Base-by-base conservation (phyloP, 1,140 invertebrate genomes). In the Wasmannia auropunctata region DNA sequence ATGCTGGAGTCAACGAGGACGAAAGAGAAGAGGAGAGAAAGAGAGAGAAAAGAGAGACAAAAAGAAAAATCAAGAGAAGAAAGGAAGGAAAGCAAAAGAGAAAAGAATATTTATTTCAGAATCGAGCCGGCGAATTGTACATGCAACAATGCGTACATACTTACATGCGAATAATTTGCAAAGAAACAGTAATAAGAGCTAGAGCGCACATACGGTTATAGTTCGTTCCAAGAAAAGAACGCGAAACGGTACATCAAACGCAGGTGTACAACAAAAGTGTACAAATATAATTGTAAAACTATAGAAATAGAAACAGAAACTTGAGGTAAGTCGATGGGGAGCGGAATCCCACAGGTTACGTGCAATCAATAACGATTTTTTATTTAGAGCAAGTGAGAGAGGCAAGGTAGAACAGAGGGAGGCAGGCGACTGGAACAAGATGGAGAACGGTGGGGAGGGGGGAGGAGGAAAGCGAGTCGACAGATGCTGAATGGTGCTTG, bases 401-500 rank as follows among this genome's bases (percentile, higher is more conserved):
- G 16, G 25, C 43, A 70, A 56, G 25, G 19, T 37, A 46, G 4
- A 31, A 22, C 3, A 34, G 49, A 11, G 65, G 19, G 25, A 46
- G 37, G n/a, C 49, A 46, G 40, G 51, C 43, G 40, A 65, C 28
- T 37, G 25, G 28, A 65, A 31, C 25, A 4, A 14, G 2, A 43
- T 43, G 43, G 6, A n/a, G n/a, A n/a, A n/a, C 2, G n/a, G 7
- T 14, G 56, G 19, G 31, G 7, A 37, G 28, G 79, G 43, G 49
- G 62, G n/a, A 19, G 31, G 56, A 40, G 62, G 34, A 37, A 62
- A 56, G 65, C 43, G 46, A 63, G 56, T 34, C 85, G 85, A 84
- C 86, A 88, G 86, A 86, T 80, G 87, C 63, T 83, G 86, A 91
- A 91, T 80, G 90, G 63, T 72, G 87, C 80, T 90, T 90, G 88